A percentile compares a stretch with the other conserved stretches of the same genome.
These are phyloP conservation scores for Piaya cayana DNA, from an alignment of 2,113 vertebrate species.

Conservation along the genomic window DNA sequence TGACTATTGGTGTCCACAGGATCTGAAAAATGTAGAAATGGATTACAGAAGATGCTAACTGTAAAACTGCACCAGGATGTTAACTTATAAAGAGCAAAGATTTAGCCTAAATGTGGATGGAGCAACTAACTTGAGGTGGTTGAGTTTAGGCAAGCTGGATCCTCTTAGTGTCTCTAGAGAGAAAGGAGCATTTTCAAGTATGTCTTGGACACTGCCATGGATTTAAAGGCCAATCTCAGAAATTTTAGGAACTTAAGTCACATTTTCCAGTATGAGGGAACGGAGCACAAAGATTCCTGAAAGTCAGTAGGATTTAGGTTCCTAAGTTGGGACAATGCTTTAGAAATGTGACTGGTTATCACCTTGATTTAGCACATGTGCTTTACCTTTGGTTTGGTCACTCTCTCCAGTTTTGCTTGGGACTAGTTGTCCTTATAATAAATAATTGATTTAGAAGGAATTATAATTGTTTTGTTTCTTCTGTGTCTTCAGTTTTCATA, in stretches of 20 bases:
- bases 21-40: neutral
- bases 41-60: neutral
- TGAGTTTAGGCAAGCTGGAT: neutral
- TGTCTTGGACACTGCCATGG: fast-evolving
- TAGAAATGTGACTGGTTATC: neutral
- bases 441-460: neutral
- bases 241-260: neutral
- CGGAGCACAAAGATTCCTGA: neutral
- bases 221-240: neutral
- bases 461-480: neutral
- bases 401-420: neutral
- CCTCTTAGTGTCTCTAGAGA: neutral
- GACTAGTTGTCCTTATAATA: neutral
- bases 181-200: neutral
- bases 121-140: neutral
- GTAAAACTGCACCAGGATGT: neutral
- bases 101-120: neutral
- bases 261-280: neutral
- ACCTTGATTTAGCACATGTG: neutral
- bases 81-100: neutral
- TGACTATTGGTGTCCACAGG: neutral
- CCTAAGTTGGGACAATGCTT: neutral
- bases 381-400: neutral
- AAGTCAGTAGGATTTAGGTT: neutral
- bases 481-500: neutral